Base-by-base conservation (phyloP, 2,888 invertebrate genomes). In the Alsophila aescularia region DNA sequence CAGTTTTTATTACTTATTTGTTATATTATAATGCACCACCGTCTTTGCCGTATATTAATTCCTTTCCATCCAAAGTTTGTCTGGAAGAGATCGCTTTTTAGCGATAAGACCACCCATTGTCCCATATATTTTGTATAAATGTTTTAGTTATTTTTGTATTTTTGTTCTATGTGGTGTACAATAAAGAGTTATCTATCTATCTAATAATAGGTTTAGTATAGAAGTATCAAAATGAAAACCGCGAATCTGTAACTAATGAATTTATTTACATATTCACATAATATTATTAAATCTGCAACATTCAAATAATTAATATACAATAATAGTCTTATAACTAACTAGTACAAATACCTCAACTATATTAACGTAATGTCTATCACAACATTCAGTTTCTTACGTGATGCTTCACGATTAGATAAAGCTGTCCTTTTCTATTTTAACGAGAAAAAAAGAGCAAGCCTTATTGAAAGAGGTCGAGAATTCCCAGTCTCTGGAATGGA, bases 201-300 rank as follows among this genome's bases (percentile, higher is more conserved):
- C 24, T 24, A n/a, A n/a, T 24, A 24, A 5, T 24, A 6, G 24
- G 5, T 24, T 5, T n/a, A n/a, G n/a, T n/a, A n/a, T 29, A 1
- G 9, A 13, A 32, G 13, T 13, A 35, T 18, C 2, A 8, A 34
- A 56, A 66, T 72, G 77, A 72, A 74, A 69, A 78, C 66, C 63
- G 51, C 10, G 49, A 34, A 41, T 52, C 73, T 74, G 85, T 88
- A 90, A 89, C 88, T 89, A 87, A 85, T 85, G 75, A 79, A 77
- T 90, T 85, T 90, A 90, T 90, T 89, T 90, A 90, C 90, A 90
- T 90, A 90, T 89, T 88, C 89, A 90, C 89, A 89, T 89, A 79
- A 82, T 65, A 65, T 70, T 70, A 77, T 81, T 73, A 77, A 83
- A 77, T 86, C 73, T 78, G 83, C 82, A 90, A 90, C 88, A 87